Evolutionary conservation across 2,113 vertebrate genomes (phyloP).

Genomic region (Perognathus longimembris): DNA sequence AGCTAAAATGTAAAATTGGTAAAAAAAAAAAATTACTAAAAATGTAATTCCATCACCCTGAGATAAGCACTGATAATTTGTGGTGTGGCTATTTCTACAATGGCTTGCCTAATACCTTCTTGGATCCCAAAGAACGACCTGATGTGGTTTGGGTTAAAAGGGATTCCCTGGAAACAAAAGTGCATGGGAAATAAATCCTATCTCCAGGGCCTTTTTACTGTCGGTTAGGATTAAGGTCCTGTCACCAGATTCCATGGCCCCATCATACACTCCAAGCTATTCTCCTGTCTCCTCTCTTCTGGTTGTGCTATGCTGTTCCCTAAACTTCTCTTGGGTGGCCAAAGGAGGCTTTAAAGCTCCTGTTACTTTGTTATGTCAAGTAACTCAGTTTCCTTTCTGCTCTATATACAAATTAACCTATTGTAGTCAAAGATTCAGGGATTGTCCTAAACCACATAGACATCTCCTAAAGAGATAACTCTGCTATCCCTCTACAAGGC

Average conservation of each 20-base stretch:
- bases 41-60: not conserved
- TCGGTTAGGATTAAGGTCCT: not conserved
- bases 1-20: not conserved
- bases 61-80: not conserved
- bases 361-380: not conserved
- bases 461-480: not conserved
- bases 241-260: not conserved
- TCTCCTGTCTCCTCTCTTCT: not conserved
- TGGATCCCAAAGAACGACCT: accelerated
- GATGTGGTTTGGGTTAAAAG: not conserved
- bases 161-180: not conserved
- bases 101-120: not conserved
- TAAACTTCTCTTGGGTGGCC: not conserved
- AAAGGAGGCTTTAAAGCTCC: not conserved
- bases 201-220: not conserved
- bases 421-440: not conserved
- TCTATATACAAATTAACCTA: not conserved
- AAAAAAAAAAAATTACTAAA: not conserved
- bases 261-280: not conserved
- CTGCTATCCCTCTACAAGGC: not conserved
- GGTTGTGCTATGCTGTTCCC: not conserved
- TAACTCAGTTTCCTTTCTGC: not conserved
- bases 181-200: not conserved
- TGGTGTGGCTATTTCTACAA: not conserved
- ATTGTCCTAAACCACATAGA: not conserved